Base-by-base conservation (phyloP, 2,888 invertebrate genomes). In the Dastarcus helophoroides region DNA sequence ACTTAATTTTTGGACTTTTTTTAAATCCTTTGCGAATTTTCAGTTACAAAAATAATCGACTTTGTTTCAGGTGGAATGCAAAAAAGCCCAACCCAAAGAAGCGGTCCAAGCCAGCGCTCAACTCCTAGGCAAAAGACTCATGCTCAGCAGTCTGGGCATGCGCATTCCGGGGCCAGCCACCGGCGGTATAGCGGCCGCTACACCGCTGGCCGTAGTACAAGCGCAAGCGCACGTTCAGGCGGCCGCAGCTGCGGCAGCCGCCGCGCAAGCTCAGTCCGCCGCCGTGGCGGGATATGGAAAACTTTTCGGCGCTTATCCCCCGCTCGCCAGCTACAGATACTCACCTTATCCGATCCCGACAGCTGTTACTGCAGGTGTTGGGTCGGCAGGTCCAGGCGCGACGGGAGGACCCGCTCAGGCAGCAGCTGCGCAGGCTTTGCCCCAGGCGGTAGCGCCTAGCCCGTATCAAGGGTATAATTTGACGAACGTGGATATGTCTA, bases 81-180 rank as follows among this genome's bases (percentile, higher is more conserved):
- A 89, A 64, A 85, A 88, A 58, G 88, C 89, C 2, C 88, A 88
- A 65, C 88, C 89, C 13, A 88, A 88, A 58, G 88, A 89, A 53
- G 82, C 85, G 0, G 86, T 88, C 0, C 77, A 78, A 42, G 76
- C 78, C 3, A 73, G 76, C 33, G 71, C 75, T n/a, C 65, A 76
- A 42, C 60, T 76, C 11, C 58, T 79, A 31, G 76, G 78, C 36
- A 79, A 79, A 50, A 67, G 79, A 39, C 68, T 79, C 40, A 75
- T 78, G 56, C 59, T 79, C 42, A 79, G 82, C 48, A 72, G 81
- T 5, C 59, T 83, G 27, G 82, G 82, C 47, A 73, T 69, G 61
- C 71, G 66, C 51, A 58, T 82, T 65, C 63, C 71, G 46, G 70
- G 73, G 2, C 73, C 74, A 4, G 40, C 68, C 46, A 50, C 33